A percentile compares a stretch with the other conserved stretches of the same genome.
Evolutionary conservation across 2,888 invertebrate species (phyloP).

Genomic region (Tholera decimalis): DNA sequence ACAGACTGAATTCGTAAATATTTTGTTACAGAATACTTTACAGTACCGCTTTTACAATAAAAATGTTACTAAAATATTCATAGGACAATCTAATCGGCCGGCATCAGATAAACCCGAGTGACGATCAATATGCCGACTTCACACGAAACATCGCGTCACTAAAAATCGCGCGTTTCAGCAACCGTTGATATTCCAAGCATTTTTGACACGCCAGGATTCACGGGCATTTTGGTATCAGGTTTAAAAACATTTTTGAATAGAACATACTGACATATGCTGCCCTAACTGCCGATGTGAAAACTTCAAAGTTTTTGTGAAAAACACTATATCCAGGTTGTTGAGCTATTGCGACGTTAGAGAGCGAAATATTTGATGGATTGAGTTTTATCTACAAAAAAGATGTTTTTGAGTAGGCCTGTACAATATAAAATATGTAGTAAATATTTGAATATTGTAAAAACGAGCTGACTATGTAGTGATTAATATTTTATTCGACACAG

Average conservation of each 20-base stretch:
- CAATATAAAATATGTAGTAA: conserved; percentile 12
- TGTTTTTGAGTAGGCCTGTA: conserved; percentile 5
- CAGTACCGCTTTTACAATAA: background rate
- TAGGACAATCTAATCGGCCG: conserved; percentile 8
- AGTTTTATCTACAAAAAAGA: conserved; percentile 13
- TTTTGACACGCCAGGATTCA: conserved; percentile 37
- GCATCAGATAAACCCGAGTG: conserved; percentile 18
- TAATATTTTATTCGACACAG: conserved; percentile 9
- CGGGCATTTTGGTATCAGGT: background rate
- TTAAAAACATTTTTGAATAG: conserved; percentile 16
- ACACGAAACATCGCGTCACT: conserved; percentile 23
- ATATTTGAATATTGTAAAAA: background rate
- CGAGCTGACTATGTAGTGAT: background rate
- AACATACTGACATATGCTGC: conserved; percentile 8
- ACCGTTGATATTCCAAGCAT: conserved; percentile 24
- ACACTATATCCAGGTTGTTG: conserved; percentile 8
- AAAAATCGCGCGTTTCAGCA: conserved; percentile 20
- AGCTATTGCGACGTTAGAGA: conserved; percentile 13
- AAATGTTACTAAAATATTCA: conserved; percentile 13
- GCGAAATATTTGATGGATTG: conserved; percentile 42
- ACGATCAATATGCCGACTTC: conserved; percentile 19
- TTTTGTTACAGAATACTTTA: background rate
- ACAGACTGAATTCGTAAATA: conserved; percentile 27
- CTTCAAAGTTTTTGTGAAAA: conserved; percentile 17
- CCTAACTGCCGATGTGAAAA: conserved; percentile 3